These are phyloP conservation scores for Drosophila malerkotliana DNA, from an alignment of 1,140 invertebrate genomes.

Conservation along the genomic window DNA sequence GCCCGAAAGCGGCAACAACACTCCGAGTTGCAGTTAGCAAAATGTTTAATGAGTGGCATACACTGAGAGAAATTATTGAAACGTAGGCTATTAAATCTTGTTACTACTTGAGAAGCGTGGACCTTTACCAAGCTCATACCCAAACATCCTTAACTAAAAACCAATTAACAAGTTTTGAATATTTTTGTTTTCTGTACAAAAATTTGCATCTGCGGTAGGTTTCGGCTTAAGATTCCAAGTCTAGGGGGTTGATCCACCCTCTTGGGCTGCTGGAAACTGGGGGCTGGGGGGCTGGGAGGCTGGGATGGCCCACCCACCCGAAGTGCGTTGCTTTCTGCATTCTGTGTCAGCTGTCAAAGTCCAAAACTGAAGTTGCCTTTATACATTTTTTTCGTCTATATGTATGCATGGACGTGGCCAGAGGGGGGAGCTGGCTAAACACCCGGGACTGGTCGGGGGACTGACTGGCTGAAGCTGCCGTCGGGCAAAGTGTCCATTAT, in stretches of 20 bases:
- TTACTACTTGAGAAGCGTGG: no score
- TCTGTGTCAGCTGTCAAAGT: conserved; percentile 75
- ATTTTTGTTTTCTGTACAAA: conserved; percentile 15
- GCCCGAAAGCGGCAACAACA: conserved; percentile 56
- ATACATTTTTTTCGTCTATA: conserved; percentile 53
- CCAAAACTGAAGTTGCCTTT: conserved; percentile 75
- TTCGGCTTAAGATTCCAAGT: conserved; percentile 45
- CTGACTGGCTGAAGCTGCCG: conserved; percentile 37
- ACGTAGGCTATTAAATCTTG: not conserved
- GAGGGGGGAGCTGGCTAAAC: conserved; percentile 17
- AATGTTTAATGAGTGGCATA: conserved; percentile 74
- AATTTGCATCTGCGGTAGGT: conserved; percentile 74
- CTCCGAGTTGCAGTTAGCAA: conserved; percentile 70
- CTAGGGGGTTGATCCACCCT: conserved; percentile 18
- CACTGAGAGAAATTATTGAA: conserved; percentile 16
- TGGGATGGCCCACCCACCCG: conserved; percentile 38
- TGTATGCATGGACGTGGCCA: conserved; percentile 46
- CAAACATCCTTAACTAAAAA: not conserved
- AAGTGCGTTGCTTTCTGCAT: conserved; percentile 69
- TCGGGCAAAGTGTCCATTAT: conserved; percentile 79
- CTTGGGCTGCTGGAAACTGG: not conserved
- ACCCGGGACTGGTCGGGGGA: not conserved
- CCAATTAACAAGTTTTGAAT: not conserved
- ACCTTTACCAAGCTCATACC: no score
- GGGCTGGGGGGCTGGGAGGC: conserved; percentile 11